These are phyloP conservation scores for Mormyrops attenuatus DNA, from an alignment of 2,797 vertebrate genomes.

Conservation along the genomic window DNA sequence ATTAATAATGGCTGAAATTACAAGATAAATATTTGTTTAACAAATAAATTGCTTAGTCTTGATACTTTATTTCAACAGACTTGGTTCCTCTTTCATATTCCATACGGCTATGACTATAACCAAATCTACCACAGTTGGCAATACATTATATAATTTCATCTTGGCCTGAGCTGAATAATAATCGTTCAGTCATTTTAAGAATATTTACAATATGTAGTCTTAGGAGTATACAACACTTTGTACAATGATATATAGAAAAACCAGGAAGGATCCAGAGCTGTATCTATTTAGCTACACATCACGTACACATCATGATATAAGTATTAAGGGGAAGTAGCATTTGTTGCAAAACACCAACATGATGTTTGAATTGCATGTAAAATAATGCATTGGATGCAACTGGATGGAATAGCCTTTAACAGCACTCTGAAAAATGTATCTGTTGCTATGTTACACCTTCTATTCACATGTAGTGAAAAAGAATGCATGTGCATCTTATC, in stretches of 20 bases:
- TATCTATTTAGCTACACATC: not conserved
- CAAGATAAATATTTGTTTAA: not conserved
- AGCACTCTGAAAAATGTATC: constrained; percentile 16
- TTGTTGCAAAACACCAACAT: not conserved
- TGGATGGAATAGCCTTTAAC: constrained; percentile 14
- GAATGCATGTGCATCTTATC: not conserved
- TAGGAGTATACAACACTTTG: not conserved
- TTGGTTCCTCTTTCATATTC: constrained; percentile 6
- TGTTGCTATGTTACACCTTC: constrained; percentile 22
- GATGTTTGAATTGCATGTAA: constrained; percentile 5
- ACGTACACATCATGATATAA: not conserved
- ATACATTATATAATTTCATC: not conserved
- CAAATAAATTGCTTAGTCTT: constrained; percentile 1
- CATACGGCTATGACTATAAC: not conserved
- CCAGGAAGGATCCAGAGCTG: not conserved
- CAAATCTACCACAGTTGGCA: not conserved
- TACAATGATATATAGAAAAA: not conserved
- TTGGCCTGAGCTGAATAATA: not conserved
- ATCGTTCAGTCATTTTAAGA: not conserved
- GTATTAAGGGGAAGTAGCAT: not conserved
- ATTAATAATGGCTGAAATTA: not conserved
- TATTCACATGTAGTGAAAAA: constrained; percentile 5
- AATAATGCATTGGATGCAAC: constrained; percentile 11
- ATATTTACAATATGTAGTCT: not conserved
- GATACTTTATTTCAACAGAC: not conserved